A percentile compares a stretch with the other conserved stretches of the same genome.
These are phyloP conservation scores for Tetramorium simillimum DNA, from an alignment of 1,140 invertebrate species.

Conservation along the genomic window DNA sequence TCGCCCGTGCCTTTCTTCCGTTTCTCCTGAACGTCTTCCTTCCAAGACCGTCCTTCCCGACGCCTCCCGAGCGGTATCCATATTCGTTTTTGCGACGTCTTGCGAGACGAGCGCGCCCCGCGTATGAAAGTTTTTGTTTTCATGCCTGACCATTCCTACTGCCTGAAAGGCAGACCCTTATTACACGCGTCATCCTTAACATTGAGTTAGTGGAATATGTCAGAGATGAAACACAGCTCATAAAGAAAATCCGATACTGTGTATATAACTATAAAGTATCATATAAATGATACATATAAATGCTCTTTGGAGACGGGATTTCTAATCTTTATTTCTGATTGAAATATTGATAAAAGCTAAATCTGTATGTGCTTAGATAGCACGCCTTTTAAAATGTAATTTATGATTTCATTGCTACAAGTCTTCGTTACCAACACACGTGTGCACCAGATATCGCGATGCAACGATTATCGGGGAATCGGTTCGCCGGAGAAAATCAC, in stretches of 20 bases:
- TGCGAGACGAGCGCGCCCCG: conserved; percentile 68
- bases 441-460: neutral
- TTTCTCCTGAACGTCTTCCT: conserved; percentile 53
- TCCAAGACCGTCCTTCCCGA: conserved; percentile 4
- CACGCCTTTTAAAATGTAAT: neutral
- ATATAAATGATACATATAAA: neutral
- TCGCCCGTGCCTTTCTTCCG: conserved; percentile 12
- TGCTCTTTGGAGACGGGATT: neutral
- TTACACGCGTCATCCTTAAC: conserved; percentile 38
- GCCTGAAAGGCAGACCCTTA: conserved; percentile 8
- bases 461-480: conserved; percentile 27
- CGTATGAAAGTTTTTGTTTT: conserved; percentile 56
- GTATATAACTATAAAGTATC: neutral
- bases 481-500: conserved; percentile 70
- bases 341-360: neutral
- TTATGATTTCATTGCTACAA: neutral
- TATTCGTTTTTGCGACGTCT: conserved; percentile 78
- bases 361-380: neutral
- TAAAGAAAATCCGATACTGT: neutral
- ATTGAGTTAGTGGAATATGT: conserved; percentile 28
- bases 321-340: neutral
- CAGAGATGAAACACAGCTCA: conserved; percentile 4
- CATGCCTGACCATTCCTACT: conserved; percentile 48
- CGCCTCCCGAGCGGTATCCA: conserved; percentile 71
- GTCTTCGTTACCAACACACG: neutral